phyloP scores from a whole-genome alignment of 2,797 vertebrate genomes.

The Chelon labrosus region DNA sequence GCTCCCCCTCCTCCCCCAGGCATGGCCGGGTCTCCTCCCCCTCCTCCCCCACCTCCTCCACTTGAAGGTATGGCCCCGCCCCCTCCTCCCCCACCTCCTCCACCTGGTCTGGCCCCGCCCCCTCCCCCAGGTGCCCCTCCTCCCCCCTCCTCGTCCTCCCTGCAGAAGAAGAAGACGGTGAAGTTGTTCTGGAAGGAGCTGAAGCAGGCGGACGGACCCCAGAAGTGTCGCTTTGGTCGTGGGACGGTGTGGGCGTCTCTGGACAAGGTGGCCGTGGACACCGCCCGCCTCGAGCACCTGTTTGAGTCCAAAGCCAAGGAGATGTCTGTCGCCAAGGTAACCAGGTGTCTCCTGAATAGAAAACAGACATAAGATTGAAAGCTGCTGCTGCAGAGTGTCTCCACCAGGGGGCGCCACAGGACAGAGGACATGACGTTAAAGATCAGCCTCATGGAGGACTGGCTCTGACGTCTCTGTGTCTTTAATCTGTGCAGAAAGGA shows the following conservation, averaged over 20 bases:
- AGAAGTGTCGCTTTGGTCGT: conserved; percentile 87
- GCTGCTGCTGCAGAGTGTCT: too few relatives aligned
- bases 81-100: conserved; percentile 47
- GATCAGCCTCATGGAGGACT: too few relatives aligned
- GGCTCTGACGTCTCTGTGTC: too few relatives aligned
- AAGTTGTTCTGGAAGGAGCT: conserved; percentile 98
- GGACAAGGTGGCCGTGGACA: conserved; percentile 90
- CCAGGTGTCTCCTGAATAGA: not conserved
- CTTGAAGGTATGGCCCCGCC: conserved; percentile 14
- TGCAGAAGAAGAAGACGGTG: conserved; percentile 92
- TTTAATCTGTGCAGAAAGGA: conserved; percentile 85
- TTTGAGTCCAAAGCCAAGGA: conserved; percentile 96
- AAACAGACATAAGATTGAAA: too few relatives aligned
- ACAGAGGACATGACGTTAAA: too few relatives aligned
- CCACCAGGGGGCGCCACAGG: too few relatives aligned
- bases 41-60: conserved; percentile 56
- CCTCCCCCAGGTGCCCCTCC: conserved; percentile 24
- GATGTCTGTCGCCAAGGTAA: conserved; percentile 89
- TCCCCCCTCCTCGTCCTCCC: conserved; percentile 28
- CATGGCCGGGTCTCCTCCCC: conserved; percentile 1
- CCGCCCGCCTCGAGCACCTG: conserved; percentile 91
- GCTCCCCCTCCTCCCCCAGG: conserved; percentile 65
- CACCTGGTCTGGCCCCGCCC: conserved; percentile 21
- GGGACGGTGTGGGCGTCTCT: conserved; percentile 93
- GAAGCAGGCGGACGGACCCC: conserved; percentile 83